Conservation (phyloP, 92 coral and sea anemone species). For the Virgularia gustaviana region DNA sequence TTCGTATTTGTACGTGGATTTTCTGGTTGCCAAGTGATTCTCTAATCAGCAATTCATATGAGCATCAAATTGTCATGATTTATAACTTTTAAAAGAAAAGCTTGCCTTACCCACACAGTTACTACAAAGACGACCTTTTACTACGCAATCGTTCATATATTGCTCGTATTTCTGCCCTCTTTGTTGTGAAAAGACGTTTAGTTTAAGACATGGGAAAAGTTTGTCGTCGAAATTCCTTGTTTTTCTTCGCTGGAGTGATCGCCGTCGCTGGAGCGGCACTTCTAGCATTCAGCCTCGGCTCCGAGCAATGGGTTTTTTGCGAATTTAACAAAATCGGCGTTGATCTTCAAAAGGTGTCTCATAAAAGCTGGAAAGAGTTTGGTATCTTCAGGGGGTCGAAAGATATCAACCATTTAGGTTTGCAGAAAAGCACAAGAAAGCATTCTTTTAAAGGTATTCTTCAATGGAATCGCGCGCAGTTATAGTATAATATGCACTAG, state of each 20-base stretch:
- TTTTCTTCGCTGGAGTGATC: slow-evolving; percentile 23
- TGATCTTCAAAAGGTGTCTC: no score
- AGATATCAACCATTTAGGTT: not conserved
- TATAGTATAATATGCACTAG: no score
- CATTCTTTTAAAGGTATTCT: slow-evolving; percentile 24
- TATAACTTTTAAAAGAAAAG: not conserved
- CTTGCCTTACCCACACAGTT: not conserved
- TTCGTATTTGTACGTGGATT: slow-evolving; percentile 1
- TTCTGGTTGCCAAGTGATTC: not conserved
- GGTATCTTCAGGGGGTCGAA: slow-evolving; percentile 17
- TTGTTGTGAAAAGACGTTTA: not conserved
- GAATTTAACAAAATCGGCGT: slow-evolving; percentile 2
- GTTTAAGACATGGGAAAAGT: slow-evolving; percentile 16
- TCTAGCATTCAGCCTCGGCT: not conserved
- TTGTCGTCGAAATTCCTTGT: slow-evolving; percentile 33
- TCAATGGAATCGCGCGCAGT: no score
- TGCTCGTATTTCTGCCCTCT: not conserved
- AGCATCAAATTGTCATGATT: not conserved
- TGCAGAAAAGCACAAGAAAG: slow-evolving; percentile 2
- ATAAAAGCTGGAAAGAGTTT: slow-evolving; percentile 30
- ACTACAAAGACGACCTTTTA: no score
- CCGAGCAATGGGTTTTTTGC: slow-evolving; percentile 16
- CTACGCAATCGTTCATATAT: not conserved
- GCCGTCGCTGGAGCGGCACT: slow-evolving; percentile 7
- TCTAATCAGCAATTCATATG: slow-evolving; percentile 22